Percentiles rank a stretch among this genome's conserved stretches.
Conservation (phyloP, 1,140 invertebrate species). For the Scaptomyza pallida region DNA sequence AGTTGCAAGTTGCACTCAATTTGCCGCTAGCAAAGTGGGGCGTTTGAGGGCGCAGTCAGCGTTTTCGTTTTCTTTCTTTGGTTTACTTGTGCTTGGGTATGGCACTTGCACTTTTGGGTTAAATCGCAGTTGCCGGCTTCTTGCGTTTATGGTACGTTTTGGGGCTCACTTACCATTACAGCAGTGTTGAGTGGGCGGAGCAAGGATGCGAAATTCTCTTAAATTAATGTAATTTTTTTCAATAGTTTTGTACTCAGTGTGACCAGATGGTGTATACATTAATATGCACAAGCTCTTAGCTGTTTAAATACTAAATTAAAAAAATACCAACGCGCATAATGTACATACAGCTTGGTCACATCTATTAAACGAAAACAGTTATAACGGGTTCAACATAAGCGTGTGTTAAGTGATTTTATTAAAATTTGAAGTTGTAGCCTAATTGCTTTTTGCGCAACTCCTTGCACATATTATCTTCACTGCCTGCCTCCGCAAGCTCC, state of each 20-base stretch:
- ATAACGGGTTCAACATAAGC: not conserved
- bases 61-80: slow-evolving; percentile 33
- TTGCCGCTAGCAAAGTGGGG: slow-evolving; percentile 51
- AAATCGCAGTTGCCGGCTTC: slow-evolving; percentile 45
- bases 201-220: slow-evolving; percentile 46
- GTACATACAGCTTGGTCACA: slow-evolving; percentile 1
- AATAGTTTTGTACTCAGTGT: slow-evolving; percentile 47
- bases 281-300: not conserved
- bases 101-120: slow-evolving; percentile 16
- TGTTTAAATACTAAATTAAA: not conserved
- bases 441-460: slow-evolving; percentile 27
- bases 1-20: slow-evolving; percentile 21
- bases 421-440: not conserved
- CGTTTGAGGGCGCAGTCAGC: slow-evolving; percentile 61
- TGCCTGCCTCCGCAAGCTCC: not conserved
- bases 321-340: not conserved
- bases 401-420: not conserved
- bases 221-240: slow-evolving; percentile 49
- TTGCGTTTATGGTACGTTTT: slow-evolving; percentile 30
- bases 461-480: slow-evolving; percentile 26
- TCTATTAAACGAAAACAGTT: not conserved
- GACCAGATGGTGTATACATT: not conserved
- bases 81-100: slow-evolving; percentile 12
- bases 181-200: slow-evolving; percentile 42
- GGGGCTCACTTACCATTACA: slow-evolving; percentile 67